phyloP scores from a whole-genome alignment of 2,888 invertebrate genomes.

The Eristalinus sepulchralis region DNA sequence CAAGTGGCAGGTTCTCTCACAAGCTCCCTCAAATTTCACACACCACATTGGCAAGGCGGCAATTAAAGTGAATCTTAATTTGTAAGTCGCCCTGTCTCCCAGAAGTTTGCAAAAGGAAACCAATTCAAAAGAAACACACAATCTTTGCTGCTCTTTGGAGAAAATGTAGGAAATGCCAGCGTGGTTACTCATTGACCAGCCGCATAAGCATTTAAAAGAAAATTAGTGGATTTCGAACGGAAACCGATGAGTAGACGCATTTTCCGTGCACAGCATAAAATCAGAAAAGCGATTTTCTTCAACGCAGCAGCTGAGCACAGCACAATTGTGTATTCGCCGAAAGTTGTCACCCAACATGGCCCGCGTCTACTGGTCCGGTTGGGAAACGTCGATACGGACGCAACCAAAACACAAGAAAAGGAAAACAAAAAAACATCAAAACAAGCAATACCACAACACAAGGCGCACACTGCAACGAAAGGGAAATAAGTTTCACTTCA shows the following conservation, averaged over 20 bases:
- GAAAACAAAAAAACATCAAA: neutral
- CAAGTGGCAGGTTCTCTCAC: too few relatives aligned
- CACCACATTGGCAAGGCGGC: too few relatives aligned
- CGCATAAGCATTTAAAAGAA: too few relatives aligned
- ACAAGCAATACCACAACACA: slow-evolving; percentile 5
- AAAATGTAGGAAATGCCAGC: too few relatives aligned
- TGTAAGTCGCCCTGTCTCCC: too few relatives aligned
- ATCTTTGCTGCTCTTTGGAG: too few relatives aligned
- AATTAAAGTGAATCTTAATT: too few relatives aligned
- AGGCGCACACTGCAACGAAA: slow-evolving; percentile 30
- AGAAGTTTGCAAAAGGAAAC: too few relatives aligned
- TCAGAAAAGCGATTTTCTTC: slow-evolving; percentile 4
- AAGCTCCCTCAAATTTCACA: too few relatives aligned
- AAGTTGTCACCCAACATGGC: slow-evolving; percentile 36
- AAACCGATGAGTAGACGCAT: neutral
- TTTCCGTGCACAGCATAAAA: slow-evolving; percentile 23
- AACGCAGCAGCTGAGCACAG: slow-evolving; percentile 15
- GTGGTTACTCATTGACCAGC: too few relatives aligned
- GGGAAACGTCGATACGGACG: slow-evolving; percentile 3
- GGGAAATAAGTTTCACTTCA: slow-evolving; percentile 41
- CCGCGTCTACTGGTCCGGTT: slow-evolving; percentile 37
- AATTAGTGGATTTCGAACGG: neutral
- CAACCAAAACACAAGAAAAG: slow-evolving; percentile 24
- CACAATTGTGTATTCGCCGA: slow-evolving; percentile 43
- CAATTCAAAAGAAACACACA: too few relatives aligned